A percentile compares a stretch with the other conserved stretches of the same genome.
Evolutionary conservation across 2,113 vertebrate species (phyloP).

Genomic region (Cyprinodon brontotheroides): DNA sequence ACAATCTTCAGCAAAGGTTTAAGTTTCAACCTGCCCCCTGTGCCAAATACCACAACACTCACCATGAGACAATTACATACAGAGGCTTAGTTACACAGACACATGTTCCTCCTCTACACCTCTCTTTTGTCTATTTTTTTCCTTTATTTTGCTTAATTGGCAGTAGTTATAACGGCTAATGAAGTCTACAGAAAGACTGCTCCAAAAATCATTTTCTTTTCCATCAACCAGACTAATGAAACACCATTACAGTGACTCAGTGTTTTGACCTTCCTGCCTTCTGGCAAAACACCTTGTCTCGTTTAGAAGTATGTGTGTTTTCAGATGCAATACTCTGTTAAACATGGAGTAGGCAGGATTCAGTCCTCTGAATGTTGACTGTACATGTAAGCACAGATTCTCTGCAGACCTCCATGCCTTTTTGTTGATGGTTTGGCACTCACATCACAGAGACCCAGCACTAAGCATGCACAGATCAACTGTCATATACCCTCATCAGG

Average conservation of each 20-base stretch:
- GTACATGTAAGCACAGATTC: neutral
- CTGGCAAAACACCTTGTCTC: conserved; percentile 9
- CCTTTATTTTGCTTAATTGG: conserved; percentile 33
- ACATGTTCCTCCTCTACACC: conserved; percentile 26
- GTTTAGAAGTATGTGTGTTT: conserved; percentile 9
- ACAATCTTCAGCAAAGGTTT: conserved; percentile 47
- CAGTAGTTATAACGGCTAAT: conserved; percentile 51
- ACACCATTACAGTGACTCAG: conserved; percentile 51
- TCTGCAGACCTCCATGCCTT: conserved; percentile 8
- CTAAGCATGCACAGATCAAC: neutral
- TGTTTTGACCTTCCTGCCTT: conserved; percentile 28
- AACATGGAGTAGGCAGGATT: conserved; percentile 1
- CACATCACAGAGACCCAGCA: conserved; percentile 2
- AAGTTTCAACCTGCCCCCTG: conserved; percentile 57
- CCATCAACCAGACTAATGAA: conserved; percentile 49
- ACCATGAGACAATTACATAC: conserved; percentile 63
- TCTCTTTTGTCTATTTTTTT: conserved; percentile 12
- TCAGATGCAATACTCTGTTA: conserved; percentile 8
- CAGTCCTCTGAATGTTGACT: neutral
- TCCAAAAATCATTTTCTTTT: conserved; percentile 72
- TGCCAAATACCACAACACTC: conserved; percentile 69
- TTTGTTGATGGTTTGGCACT: conserved; percentile 30
- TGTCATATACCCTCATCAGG: neutral
- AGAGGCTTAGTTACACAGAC: conserved; percentile 64
- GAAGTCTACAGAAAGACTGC: conserved; percentile 46